A percentile compares a stretch with the other conserved stretches of the same genome.
These are phyloP conservation scores for Octonoba sinensis DNA, from an alignment of 2,888 invertebrate genomes.

Conservation along the genomic window DNA sequence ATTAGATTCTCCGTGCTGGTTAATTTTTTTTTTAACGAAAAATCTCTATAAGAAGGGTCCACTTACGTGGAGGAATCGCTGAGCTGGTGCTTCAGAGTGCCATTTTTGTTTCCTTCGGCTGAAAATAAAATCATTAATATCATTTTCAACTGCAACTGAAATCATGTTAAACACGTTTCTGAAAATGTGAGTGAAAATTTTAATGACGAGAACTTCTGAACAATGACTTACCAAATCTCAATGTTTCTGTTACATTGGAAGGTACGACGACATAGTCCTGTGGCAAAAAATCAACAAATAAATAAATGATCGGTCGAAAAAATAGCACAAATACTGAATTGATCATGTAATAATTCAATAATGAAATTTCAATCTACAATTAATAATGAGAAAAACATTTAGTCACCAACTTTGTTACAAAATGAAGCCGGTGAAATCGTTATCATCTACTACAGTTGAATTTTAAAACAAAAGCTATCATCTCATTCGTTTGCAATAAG, in stretches of 20 bases:
- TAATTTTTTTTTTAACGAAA: too few relatives aligned
- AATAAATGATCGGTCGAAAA: neutral
- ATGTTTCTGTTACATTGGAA: slow-evolving; percentile 69
- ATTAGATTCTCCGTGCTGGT: too few relatives aligned
- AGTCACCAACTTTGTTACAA: too few relatives aligned
- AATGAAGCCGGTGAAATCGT: too few relatives aligned
- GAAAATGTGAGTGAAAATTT: neutral
- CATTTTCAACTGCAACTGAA: slow-evolving; percentile 31
- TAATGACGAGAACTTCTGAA: neutral
- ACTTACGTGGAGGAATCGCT: slow-evolving; percentile 59
- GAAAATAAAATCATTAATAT: slow-evolving; percentile 6
- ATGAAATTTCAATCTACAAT: too few relatives aligned
- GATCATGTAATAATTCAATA: neutral
- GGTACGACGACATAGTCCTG: slow-evolving; percentile 87
- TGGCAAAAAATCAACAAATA: slow-evolving; percentile 14
- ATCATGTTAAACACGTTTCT: neutral
- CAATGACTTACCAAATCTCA: slow-evolving; percentile 39
- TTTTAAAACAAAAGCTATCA: too few relatives aligned
- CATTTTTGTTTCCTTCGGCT: slow-evolving; percentile 46
- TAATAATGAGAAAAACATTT: too few relatives aligned
- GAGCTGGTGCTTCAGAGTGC: slow-evolving; percentile 49
- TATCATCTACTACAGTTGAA: too few relatives aligned
- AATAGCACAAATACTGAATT: slow-evolving; percentile 13
- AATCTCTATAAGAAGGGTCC: neutral
- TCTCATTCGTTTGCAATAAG: too few relatives aligned